Evolutionary conservation across 2,797 vertebrate genomes (phyloP).

Genomic region (Masticophis lateralis): DNA sequence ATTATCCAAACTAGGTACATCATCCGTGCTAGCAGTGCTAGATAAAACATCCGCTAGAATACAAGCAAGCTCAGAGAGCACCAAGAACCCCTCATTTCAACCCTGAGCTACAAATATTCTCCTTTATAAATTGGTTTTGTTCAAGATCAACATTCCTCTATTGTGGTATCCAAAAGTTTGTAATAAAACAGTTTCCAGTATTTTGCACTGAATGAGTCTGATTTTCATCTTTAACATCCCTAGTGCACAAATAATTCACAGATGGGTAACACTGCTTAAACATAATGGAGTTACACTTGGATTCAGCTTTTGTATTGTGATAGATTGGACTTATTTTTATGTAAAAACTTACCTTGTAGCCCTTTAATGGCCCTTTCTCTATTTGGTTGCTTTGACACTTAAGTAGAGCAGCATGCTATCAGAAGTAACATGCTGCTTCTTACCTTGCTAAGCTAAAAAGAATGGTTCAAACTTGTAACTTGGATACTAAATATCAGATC

Average conservation of each 20-base stretch:
- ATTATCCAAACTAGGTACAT: background rate
- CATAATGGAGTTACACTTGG: background rate
- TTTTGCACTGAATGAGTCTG: background rate
- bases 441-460: background rate
- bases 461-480: background rate
- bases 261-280: background rate
- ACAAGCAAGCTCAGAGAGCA: background rate
- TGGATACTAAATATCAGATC: background rate
- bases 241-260: background rate
- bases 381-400: background rate
- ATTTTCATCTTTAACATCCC: background rate
- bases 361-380: background rate
- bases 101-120: background rate
- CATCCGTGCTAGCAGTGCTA: no score
- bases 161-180: background rate
- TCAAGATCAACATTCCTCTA: background rate
- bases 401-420: background rate
- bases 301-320: background rate
- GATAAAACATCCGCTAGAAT: background rate
- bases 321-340: background rate
- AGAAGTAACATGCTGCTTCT: background rate
- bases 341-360: background rate
- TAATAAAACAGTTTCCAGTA: background rate
- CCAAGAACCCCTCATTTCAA: background rate
- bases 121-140: background rate